Percentiles rank a stretch among this genome's conserved stretches.
Conservation (phyloP, 2,113 vertebrate species). For the Tyto alba region DNA sequence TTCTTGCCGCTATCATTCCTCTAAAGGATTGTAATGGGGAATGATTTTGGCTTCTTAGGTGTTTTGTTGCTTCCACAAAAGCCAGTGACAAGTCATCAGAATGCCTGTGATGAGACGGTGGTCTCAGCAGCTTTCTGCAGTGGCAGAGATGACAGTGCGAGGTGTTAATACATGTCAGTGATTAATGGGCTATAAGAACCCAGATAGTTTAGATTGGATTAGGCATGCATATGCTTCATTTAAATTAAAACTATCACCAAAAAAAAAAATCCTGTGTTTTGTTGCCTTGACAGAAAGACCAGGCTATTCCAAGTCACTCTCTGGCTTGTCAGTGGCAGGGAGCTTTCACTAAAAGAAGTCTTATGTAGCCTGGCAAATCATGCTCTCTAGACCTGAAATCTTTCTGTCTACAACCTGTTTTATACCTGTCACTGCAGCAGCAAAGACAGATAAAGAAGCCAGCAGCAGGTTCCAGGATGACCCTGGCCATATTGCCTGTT, state of each 20-base stretch:
- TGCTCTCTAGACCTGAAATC: background rate
- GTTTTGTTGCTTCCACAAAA: conserved; percentile 14
- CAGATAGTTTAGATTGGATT: conserved; percentile 39
- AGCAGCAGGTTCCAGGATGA: background rate
- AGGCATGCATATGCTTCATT: background rate
- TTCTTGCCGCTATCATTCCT: accelerated
- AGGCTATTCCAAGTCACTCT: background rate
- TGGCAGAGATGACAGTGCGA: background rate
- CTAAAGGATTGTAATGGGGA: background rate
- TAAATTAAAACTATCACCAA: conserved; percentile 1
- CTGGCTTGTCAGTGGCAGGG: background rate
- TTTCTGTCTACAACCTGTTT: background rate
- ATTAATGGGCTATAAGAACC: conserved; percentile 51
- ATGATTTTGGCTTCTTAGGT: conserved; percentile 23
- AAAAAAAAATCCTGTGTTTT: background rate
- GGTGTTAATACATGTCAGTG: conserved; percentile 36
- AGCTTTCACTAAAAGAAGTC: background rate
- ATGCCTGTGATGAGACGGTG: conserved; percentile 23
- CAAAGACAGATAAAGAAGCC: background rate
- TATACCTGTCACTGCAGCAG: background rate
- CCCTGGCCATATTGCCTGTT: background rate
- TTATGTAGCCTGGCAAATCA: background rate
- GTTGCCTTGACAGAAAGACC: background rate
- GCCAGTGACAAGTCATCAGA: conserved; percentile 54
- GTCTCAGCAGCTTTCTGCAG: conserved; percentile 26